phyloP scores from a whole-genome alignment of 2,888 invertebrate species.

The Hypomecis punctinalis region DNA sequence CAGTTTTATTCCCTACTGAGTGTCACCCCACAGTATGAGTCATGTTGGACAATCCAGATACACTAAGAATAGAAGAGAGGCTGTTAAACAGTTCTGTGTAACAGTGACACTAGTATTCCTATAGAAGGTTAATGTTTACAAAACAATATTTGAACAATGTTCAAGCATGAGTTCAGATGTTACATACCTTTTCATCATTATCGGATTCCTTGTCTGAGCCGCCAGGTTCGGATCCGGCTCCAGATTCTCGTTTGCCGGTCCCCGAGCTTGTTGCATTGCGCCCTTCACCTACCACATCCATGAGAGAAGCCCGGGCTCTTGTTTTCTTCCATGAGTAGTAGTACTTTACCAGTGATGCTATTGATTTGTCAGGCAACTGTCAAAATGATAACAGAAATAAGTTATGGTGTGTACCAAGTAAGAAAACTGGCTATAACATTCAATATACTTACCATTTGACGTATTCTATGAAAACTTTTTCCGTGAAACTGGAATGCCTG shows the following conservation, averaged over 20 bases:
- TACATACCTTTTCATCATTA: conserved; percentile 94
- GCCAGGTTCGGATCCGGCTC: conserved; percentile 91
- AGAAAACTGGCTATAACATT: conserved; percentile 11
- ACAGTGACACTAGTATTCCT: conserved; percentile 42
- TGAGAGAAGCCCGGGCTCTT: conserved; percentile 94
- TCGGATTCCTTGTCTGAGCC: conserved; percentile 95
- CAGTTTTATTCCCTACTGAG: conserved; percentile 66
- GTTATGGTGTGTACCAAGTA: conserved; percentile 16
- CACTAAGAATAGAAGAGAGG: conserved; percentile 46
- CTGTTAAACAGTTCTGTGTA: conserved; percentile 33
- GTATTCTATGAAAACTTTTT: conserved; percentile 98
- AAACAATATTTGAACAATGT: conserved; percentile 24
- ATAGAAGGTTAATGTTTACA: conserved; percentile 50
- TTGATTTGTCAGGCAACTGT: conserved; percentile 98
- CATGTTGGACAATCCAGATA: conserved; percentile 82
- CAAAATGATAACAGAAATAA: conserved; percentile 31
- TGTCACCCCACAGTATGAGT: conserved; percentile 41
- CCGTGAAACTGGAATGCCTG: conserved; percentile 99
- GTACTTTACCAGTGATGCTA: conserved; percentile 97
- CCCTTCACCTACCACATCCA: conserved; percentile 93
- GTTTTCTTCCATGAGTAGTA: conserved; percentile 99
- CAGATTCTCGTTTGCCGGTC: conserved; percentile 88
- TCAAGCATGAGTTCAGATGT: conserved; percentile 11
- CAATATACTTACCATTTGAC: conserved; percentile 94
- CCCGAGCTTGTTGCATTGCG: conserved; percentile 89